Percentiles rank a stretch among this genome's conserved stretches.
Conservation (phyloP, 2,113 vertebrate species). For the Cynocephalus volans region DNA sequence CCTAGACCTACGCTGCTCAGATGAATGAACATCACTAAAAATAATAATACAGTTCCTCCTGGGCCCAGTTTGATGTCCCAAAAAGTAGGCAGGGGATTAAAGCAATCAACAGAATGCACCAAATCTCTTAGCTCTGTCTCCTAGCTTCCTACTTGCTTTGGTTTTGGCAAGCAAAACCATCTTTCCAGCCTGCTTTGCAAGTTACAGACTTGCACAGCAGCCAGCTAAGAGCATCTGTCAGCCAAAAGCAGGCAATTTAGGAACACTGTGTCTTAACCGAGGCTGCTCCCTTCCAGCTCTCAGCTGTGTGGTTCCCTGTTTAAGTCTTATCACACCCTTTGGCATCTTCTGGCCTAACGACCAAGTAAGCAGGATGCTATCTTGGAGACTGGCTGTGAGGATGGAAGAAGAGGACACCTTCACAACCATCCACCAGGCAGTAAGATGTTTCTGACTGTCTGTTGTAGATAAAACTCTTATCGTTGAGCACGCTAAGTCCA, state of each 20-base stretch:
- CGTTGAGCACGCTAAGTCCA: not conserved
- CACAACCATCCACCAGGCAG: not conserved
- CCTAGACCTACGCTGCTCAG: not conserved
- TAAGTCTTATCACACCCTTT: not conserved
- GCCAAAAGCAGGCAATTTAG: constrained; percentile 71
- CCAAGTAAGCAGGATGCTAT: rapidly evolving
- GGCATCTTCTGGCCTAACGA: not conserved
- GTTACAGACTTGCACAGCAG: constrained; percentile 70
- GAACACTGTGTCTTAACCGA: constrained; percentile 52
- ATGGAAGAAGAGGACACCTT: not conserved
- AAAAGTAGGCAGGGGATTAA: not conserved
- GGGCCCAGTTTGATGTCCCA: not conserved
- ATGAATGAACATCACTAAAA: not conserved
- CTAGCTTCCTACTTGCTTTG: constrained; percentile 43
- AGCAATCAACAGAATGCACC: not conserved
- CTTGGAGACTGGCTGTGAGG: not conserved
- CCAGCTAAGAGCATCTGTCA: constrained; percentile 78
- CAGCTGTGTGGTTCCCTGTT: not conserved
- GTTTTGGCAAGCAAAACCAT: constrained; percentile 69
- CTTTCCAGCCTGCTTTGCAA: constrained; percentile 70
- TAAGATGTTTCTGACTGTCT: not conserved
- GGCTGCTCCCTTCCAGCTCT: constrained; percentile 76
- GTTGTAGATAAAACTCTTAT: not conserved
- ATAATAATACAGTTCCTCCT: not conserved
- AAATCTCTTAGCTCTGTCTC: constrained; percentile 56